Evolutionary conservation across 2,797 vertebrate species (phyloP), one percentile per base, ranked within the genome.

Genomic region (Gadopsis bispinosus): DNA sequence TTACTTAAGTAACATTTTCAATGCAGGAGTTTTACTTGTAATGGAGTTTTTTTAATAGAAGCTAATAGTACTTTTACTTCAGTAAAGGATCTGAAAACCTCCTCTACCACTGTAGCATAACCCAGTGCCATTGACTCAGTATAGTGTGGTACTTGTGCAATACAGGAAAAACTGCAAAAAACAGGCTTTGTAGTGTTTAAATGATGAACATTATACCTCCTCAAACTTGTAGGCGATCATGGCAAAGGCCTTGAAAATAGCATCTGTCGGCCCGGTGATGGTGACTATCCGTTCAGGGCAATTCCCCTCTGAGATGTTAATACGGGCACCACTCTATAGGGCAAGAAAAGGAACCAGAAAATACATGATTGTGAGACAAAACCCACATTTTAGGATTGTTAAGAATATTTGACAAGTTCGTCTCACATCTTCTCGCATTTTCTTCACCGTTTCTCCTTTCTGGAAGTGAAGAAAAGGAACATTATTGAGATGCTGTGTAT

Each of bases 171-270:
- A 55, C 51, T 9, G 41, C 10, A 19, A 54, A 39, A 65, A 53
- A 63, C 39, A 61, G 4, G 20, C 14, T 70, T 29, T 33, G 2
- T 12, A 3, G 37, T 29, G n/a, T 54, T 54, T 29, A 7, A 10
- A 22, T 60, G 19, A 26, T n/a, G 20, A 58, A 26, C n/a, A 11
- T 5, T 35, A 70, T 89, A 99, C 98, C 97, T 99, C 98, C 88
- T 99, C 98, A 68, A 99, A 99, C 92, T 99, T 99, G 94, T 99
- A 98, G 47, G 98, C 98, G 0, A 99, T 99, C 98, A 99, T 99
- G 83, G 98, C 98, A 0, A 99, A 99, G 88, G 98, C 98, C 93
- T 99, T 99, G 93, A 99, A 99, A 90, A 99, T 99, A 83, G 98
- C 98, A 4, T 99, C 98, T 0, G 98, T 99, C 1, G 98, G 98